Evolutionary conservation across 2,113 vertebrate genomes (phyloP), one percentile per base, ranked within the genome.

Genomic region (Cyrtonyx montezumae): DNA sequence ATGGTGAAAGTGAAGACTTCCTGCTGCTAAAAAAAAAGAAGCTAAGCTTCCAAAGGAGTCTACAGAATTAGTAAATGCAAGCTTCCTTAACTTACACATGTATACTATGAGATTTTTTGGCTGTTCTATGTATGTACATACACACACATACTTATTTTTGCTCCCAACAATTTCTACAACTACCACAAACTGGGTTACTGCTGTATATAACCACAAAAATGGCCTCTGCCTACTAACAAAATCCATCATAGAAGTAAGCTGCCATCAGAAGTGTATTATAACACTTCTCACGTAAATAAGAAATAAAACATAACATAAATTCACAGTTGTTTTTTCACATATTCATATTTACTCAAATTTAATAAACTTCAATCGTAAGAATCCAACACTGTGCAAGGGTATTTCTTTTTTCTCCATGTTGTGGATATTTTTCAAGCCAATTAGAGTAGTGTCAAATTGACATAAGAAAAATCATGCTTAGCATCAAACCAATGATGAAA

Each of bases 1-100:
- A 66, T 68, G 84, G 45, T 84, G 88, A 82, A 68, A 94, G 93
- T 76, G 79, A 91, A 89, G 87, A 68, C 82, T 93, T 90, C 36
- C 86, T 91, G 92, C 53, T 95, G 91, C 92, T 91, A 91, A 82
- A 79, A 73, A 78, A 70, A 95, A 93, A 69, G 68, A 92, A 83
- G 28, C 84, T 95, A 92, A 91, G 63, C 77, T 86, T 95, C 77
- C 93, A 87, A 94, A 94, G 67, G 46, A 81, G 82, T 85, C 77
- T 48, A 5, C n/a, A 86, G 79, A 55, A 94, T 89, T 66, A 95
- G 67, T 65, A 79, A 62, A 55, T 37, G 89, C 91, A 96, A 97
- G 94, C 97, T 97, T 96, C 97, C 97, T 97, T 97, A 96, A 96
- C 87, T 97, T 95, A 94, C 87, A 97, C 91, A 91, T 46, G 79